Conservation (phyloP, 2,888 invertebrate genomes). For the Drosophila aldrichi region DNA sequence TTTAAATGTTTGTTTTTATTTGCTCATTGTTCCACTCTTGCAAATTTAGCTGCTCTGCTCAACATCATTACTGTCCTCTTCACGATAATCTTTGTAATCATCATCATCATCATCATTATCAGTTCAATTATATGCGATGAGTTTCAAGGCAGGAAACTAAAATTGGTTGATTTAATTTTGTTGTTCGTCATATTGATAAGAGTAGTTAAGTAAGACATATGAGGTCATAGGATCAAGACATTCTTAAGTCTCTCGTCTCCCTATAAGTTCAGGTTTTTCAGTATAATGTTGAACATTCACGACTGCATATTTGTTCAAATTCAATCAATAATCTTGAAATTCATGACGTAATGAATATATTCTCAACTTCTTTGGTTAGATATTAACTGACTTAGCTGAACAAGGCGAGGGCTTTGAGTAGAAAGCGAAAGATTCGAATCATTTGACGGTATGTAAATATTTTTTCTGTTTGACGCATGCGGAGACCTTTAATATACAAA, state of each 20-base stretch:
- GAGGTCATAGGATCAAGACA: constrained; percentile 30
- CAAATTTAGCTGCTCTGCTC: constrained; percentile 20
- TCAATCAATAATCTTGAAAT: not conserved
- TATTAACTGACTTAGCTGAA: constrained; percentile 7
- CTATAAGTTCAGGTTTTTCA: not conserved
- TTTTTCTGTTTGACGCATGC: constrained; percentile 52
- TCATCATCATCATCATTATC: constrained; percentile 7
- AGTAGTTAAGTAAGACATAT: constrained; percentile 14
- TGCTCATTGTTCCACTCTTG: constrained; percentile 35
- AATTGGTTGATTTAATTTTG: constrained; percentile 46
- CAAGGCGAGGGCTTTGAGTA: constrained; percentile 24
- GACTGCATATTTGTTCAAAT: not conserved
- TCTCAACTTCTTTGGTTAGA: not conserved
- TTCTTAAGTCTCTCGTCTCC: not conserved
- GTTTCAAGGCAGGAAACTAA: constrained; percentile 58
- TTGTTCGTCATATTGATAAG: constrained; percentile 28
- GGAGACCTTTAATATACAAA: not conserved
- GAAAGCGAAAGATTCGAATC: constrained; percentile 38
- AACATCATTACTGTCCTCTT: constrained; percentile 9
- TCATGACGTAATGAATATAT: not conserved
- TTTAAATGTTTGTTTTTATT: constrained; percentile 25
- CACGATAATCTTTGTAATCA: not conserved
- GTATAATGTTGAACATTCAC: not conserved
- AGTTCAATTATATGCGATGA: constrained; percentile 58
- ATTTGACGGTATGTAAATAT: constrained; percentile 55